Conservation (phyloP, 2,888 invertebrate genomes). For the Euspilapteryx auroguttella region DNA sequence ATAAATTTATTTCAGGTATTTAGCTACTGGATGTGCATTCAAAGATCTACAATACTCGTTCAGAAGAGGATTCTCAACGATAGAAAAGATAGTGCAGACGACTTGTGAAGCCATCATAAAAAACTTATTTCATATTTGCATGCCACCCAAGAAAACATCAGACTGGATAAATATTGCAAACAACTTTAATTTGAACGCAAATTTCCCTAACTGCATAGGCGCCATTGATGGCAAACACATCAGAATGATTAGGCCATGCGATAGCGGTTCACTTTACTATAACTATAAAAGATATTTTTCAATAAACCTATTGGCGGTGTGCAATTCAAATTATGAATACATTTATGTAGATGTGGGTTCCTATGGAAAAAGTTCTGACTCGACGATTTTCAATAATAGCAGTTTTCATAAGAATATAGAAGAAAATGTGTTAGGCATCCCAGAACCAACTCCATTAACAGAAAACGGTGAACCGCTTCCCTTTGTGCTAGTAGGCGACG, state of each 20-base stretch:
- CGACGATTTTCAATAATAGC: no score
- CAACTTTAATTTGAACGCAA: conserved; percentile 8
- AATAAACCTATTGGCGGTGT: conserved; percentile 8
- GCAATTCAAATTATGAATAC: conserved; percentile 9
- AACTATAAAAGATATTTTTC: conserved; percentile 9
- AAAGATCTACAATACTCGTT: conserved; percentile 9
- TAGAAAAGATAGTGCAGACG: conserved; percentile 8
- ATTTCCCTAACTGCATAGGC: conserved; percentile 7
- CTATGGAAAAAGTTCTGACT: no score
- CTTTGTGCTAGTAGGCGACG: no score
- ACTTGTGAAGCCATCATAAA: conserved; percentile 9
- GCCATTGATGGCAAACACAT: conserved; percentile 10
- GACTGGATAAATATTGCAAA: conserved; percentile 8
- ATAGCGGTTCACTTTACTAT: conserved; percentile 7
- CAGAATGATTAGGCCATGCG: conserved; percentile 7
- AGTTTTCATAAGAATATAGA: no score
- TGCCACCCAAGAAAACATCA: conserved; percentile 10
- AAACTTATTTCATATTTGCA: conserved; percentile 9
- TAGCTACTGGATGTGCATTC: conserved; percentile 7
- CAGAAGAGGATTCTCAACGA: conserved; percentile 8
- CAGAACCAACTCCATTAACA: no score
- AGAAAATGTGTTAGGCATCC: no score
- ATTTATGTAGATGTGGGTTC: conserved; percentile 10
- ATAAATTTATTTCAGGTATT: conserved; percentile 9
- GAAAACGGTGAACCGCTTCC: no score